These are phyloP conservation scores for Sciurus niger DNA, from an alignment of 2,113 vertebrate genomes.

Conservation along the genomic window DNA sequence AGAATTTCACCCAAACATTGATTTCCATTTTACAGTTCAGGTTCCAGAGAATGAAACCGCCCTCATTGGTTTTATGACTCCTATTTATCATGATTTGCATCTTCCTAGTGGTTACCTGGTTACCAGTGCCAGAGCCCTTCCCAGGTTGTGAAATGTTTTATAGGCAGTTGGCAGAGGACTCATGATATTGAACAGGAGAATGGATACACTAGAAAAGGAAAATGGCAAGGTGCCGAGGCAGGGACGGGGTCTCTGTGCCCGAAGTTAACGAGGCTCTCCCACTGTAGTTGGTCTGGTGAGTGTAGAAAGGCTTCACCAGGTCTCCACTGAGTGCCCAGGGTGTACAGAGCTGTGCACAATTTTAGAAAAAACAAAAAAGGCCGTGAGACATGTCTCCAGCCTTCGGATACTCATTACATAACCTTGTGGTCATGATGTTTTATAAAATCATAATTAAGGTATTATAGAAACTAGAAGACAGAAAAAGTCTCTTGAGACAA, in stretches of 20 bases:
- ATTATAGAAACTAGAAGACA: neutral
- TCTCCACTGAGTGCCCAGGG: neutral
- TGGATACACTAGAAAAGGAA: neutral
- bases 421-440: neutral
- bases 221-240: neutral
- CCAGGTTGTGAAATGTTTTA: neutral
- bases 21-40: neutral
- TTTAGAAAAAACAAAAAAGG: neutral
- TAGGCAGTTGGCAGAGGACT: neutral
- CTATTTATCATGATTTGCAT: neutral
- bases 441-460: neutral
- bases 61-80: slow-evolving; percentile 10
- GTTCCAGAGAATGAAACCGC: slow-evolving; percentile 46
- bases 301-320: neutral
- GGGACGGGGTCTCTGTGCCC: neutral
- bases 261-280: neutral
- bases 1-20: neutral
- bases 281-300: neutral
- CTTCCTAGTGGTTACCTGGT: neutral
- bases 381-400: neutral
- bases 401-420: neutral
- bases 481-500: neutral
- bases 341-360: neutral
- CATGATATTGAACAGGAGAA: neutral
- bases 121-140: neutral